A percentile compares a stretch with the other conserved stretches of the same genome.
phyloP scores from a whole-genome alignment of 2,888 invertebrate genomes.

The Sacculina carcini region DNA sequence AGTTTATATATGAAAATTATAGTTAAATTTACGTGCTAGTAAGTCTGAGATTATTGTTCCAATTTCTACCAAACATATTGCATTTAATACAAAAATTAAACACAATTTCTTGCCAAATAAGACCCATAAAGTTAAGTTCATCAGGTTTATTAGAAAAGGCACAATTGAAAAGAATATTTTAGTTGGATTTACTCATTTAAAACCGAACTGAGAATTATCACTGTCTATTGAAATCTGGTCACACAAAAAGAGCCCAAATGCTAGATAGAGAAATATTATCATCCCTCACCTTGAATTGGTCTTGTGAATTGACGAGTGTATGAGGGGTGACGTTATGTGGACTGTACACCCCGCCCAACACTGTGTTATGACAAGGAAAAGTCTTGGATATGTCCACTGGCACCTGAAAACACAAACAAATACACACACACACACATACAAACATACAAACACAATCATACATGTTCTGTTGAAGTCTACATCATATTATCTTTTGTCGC shows the following conservation, averaged over 20 bases:
- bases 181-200: no score
- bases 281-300: constrained; percentile 68
- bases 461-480: no score
- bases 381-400: constrained; percentile 54
- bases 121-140: no score
- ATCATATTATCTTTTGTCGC: no score
- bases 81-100: neutral
- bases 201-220: no score
- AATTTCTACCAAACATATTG: neutral
- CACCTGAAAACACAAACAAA: constrained; percentile 26
- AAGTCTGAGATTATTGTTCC: constrained; percentile 12
- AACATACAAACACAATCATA: neutral
- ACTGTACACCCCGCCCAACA: constrained; percentile 63
- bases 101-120: constrained; percentile 30
- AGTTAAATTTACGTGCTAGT: no score
- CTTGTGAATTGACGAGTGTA: constrained; percentile 41
- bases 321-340: constrained; percentile 42
- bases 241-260: no score
- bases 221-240: no score
- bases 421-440: neutral
- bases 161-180: no score
- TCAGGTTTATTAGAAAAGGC: no score
- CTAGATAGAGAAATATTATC: no score
- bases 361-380: constrained; percentile 60
- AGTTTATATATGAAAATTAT: no score